A percentile compares a stretch with the other conserved stretches of the same genome.
phyloP scores from a whole-genome alignment of 1,140 invertebrate genomes.

The Drosophila nasuta region DNA sequence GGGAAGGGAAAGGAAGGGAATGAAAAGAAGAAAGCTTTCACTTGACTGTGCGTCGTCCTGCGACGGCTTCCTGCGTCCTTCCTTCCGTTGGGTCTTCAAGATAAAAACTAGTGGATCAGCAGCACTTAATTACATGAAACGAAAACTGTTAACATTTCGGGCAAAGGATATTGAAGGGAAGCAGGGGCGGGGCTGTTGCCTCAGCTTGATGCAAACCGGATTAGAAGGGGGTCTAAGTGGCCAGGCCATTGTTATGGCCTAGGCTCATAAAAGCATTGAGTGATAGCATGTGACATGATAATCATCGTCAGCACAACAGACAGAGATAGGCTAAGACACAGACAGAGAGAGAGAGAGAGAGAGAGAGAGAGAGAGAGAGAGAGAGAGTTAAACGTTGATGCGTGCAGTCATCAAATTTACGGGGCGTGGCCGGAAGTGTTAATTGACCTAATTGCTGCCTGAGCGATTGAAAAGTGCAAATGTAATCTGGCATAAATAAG shows the following conservation, averaged over 20 bases:
- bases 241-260: constrained; percentile 40
- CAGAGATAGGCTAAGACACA: neutral
- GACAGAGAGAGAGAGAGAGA: neutral
- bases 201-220: constrained; percentile 8
- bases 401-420: constrained; percentile 43
- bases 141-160: constrained; percentile 77
- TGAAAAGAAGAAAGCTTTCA: constrained; percentile 60
- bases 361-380: neutral
- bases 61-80: constrained; percentile 7
- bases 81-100: constrained; percentile 32
- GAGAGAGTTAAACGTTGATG: constrained; percentile 28
- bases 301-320: constrained; percentile 52
- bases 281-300: constrained; percentile 71
- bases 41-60: constrained; percentile 15
- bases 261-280: constrained; percentile 47
- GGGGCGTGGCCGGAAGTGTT: constrained; percentile 46
- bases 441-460: constrained; percentile 73
- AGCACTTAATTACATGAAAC: constrained; percentile 82
- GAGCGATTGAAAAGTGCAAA: constrained; percentile 20
- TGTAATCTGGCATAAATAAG: constrained; percentile 42
- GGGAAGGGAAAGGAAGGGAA: neutral
- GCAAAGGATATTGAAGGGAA: neutral
- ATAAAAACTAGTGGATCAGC: constrained; percentile 80
- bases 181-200: neutral
- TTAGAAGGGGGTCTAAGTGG: constrained; percentile 38